Evolutionary conservation across 2,797 vertebrate species (phyloP).

Genomic region (Eulemur coronatus): DNA sequence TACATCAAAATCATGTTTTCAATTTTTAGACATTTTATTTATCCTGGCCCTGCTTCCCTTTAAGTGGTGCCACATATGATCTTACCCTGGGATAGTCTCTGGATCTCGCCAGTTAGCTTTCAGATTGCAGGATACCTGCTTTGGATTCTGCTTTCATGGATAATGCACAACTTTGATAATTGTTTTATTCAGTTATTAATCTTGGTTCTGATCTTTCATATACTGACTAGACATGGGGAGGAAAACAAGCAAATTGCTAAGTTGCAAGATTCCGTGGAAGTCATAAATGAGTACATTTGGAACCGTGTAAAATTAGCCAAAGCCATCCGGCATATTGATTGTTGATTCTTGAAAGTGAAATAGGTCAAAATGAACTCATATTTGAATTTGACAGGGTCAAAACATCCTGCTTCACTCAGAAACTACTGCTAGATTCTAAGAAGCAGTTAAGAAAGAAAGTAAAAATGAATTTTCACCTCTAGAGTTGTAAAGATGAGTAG

Average conservation of each 20-base stretch:
- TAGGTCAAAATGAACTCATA: slow-evolving; percentile 30
- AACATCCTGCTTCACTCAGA: slow-evolving; percentile 24
- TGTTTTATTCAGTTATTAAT: neutral
- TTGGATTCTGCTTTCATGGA: neutral
- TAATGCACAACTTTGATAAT: neutral
- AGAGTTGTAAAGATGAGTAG: neutral
- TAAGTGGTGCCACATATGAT: accelerated
- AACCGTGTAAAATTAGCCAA: slow-evolving; percentile 8
- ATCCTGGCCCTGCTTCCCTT: neutral
- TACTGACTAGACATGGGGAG: neutral
- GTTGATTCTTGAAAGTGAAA: neutral
- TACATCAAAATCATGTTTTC: neutral
- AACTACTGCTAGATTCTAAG: neutral
- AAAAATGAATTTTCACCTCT: neutral
- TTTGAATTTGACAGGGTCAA: neutral
- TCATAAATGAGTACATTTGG: neutral
- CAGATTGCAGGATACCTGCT: neutral
- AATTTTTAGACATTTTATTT: neutral
- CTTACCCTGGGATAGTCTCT: neutral
- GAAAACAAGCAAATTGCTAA: neutral
- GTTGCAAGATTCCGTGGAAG: neutral
- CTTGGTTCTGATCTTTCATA: slow-evolving; percentile 28
- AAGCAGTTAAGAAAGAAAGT: slow-evolving; percentile 1
- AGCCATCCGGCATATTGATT: neutral
- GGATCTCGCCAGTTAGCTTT: neutral